Base-by-base conservation (phyloP, 2,888 invertebrate species). In the Penaeus monodon region DNA sequence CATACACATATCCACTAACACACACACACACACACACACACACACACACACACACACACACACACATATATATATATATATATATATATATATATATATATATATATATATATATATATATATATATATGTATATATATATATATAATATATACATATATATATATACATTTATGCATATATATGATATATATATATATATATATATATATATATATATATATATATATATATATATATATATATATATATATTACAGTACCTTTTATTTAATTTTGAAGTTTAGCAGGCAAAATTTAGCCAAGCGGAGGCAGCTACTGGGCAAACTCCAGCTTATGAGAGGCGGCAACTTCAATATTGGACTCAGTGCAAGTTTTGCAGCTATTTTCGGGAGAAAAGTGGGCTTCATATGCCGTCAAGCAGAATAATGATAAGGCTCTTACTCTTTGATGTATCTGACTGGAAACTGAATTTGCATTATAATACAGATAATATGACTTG, bases 41-140 rank as follows among this genome's bases (percentile, higher is more conserved):
- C 14, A 0, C 12, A 57, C 49, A 57, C 49, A 57, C 49, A 57
- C 49, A 57, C 49, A 17, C 49, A 57, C 49, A 57, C 0, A 57
- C 14, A 20, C 17, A 20, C 17, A 20, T 57, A 20, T 1, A 79
- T 14, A 44, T 49, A 79, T 24, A 79, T 64, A 57, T n/a, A 79
- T 63, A 44, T 79, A 57, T 64, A 38, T 79, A 79, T 57, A 57
- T 57, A 57, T 49, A 57, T 79, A 27, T n/a, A 79, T 38, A 38
- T 57, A 24, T 57, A 77, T 77, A 77, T 77, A 77, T 77, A 77
- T 77, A 77, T 77, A 77, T 77, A 77, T 77, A 77, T 77, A 77
- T 77, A 77, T 73, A 73, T 73, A 73, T 73, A 73, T 73, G 24
- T 24, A 73, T 73, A 24, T 73, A 24, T 73, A 24, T 73, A 73